Conservation (phyloP, 2,113 vertebrate genomes). For the Lathamus discolor region DNA sequence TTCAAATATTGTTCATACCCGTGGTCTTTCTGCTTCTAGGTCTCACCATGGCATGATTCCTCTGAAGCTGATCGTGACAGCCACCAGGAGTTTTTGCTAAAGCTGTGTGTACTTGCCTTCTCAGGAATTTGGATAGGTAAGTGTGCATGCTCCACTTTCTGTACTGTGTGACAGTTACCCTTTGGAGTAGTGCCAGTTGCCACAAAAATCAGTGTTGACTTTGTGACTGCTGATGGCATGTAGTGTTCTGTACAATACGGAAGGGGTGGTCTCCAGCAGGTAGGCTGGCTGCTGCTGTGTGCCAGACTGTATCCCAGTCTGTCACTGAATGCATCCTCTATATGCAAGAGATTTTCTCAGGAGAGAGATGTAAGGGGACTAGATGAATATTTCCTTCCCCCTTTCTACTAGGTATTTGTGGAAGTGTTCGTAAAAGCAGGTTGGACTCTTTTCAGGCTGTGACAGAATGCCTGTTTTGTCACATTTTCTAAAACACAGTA, state of each 20-base stretch:
- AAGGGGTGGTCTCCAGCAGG: not conserved
- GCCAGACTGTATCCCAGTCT: not conserved
- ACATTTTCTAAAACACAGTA: not conserved
- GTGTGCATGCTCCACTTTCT: not conserved
- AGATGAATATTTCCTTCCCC: not conserved
- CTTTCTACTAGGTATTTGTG: not conserved
- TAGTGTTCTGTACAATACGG: fast-evolving
- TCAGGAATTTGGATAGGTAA: not conserved
- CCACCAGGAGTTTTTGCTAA: not conserved
- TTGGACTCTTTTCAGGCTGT: not conserved
- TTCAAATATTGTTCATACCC: not conserved
- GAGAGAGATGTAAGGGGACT: not conserved
- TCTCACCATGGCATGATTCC: not conserved
- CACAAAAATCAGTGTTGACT: not conserved
- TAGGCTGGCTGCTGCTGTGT: not conserved
- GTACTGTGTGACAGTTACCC: not conserved
- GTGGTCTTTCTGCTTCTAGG: not conserved
- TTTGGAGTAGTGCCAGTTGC: not conserved
- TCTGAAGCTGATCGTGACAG: not conserved
- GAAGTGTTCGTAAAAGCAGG: not conserved
- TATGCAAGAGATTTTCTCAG: not conserved
- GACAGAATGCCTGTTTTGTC: conserved; percentile 4
- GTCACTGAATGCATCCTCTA: not conserved
- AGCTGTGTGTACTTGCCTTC: not conserved
- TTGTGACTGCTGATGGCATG: not conserved